Evolutionary conservation across 2,113 vertebrate species (phyloP), one percentile per base, ranked within the genome.

Genomic region (Axis porcinus): DNA sequence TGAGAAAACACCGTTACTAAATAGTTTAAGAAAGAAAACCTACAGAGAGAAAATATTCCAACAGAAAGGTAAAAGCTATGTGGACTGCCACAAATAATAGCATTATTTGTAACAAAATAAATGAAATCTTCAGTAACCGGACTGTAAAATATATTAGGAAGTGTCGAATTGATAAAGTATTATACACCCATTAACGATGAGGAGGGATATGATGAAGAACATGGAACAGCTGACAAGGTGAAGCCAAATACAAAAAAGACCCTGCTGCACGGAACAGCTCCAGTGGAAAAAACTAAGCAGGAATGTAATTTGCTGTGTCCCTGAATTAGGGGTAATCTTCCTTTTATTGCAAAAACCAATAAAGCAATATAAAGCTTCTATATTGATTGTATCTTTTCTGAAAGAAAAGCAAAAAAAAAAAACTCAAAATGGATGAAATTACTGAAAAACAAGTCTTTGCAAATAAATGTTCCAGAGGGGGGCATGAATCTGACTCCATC

Each of bases 401-500:
- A 76, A 96, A 52, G 45, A 62, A 52, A 40, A 33, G 1, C 60
- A 33, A 60, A 92, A 27, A 6, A 6, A 79, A 67, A 64, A 1
- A 9, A 23, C 85, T 62, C 16, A 78, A 30, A 55, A 57, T 60
- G 30, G 23, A 33, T 14, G 60, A 43, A 89, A 23, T 54, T 67
- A 85, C 64, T 64, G 83, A 74, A 89, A 28, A 88, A 13, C 23
- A 50, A 33, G 15, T 70, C 60, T 87, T 87, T 60, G 45, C 58
- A 84, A 92, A 74, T 7, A 64, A 62, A 15, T 15, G 23, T 30
- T 28, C n/a, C 30, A 15, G 25, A 21, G 15, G 21, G 62, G 57
- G 21, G 30, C 4, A 5, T 3, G 2, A 11, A 0, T 0, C 76
- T 55, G 17, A 78, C 13, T 4, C 2, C 21, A 0, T 21, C 40